Evolutionary conservation across 2,113 vertebrate genomes (phyloP).

Genomic region (Tautogolabrus adspersus): DNA sequence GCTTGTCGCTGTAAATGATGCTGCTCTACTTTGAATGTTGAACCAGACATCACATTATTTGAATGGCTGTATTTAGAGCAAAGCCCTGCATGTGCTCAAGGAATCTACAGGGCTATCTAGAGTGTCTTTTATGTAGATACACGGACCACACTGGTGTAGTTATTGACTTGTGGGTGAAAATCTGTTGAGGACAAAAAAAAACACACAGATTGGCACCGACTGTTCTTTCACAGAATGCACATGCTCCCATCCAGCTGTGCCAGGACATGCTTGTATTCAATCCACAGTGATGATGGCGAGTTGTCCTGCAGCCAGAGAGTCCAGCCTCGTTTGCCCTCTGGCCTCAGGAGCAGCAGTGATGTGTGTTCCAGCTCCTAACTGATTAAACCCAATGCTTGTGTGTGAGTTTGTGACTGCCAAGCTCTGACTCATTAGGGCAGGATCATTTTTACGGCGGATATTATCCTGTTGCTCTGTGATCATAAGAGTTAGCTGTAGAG

Average conservation of each 20-base stretch:
- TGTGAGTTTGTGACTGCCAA: conserved; percentile 17
- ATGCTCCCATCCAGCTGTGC: neutral
- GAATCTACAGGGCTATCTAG: too few relatives aligned
- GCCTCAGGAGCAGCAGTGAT: conserved; percentile 21
- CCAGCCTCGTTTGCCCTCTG: conserved; percentile 26
- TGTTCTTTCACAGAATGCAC: conserved; percentile 10
- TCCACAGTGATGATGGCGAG: neutral
- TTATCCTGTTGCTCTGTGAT: neutral
- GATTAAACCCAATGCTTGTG: conserved; percentile 19
- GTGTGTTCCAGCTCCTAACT: conserved; percentile 22
- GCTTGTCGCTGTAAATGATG: too few relatives aligned
- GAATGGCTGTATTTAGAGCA: too few relatives aligned
- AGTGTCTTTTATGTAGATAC: too few relatives aligned
- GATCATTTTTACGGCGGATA: conserved; percentile 16
- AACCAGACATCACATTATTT: too few relatives aligned
- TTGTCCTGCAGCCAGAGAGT: conserved; percentile 3
- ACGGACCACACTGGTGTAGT: neutral
- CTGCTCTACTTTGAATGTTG: too few relatives aligned
- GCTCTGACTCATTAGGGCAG: conserved; percentile 15
- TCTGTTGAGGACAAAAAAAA: neutral
- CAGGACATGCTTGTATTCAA: conserved; percentile 12
- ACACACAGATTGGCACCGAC: neutral
- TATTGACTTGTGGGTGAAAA: neutral
- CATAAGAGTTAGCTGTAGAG: neutral
- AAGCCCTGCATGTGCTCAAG: too few relatives aligned